Conservation (phyloP, 2,888 invertebrate genomes). For the Tryphoninae sp. region DNA sequence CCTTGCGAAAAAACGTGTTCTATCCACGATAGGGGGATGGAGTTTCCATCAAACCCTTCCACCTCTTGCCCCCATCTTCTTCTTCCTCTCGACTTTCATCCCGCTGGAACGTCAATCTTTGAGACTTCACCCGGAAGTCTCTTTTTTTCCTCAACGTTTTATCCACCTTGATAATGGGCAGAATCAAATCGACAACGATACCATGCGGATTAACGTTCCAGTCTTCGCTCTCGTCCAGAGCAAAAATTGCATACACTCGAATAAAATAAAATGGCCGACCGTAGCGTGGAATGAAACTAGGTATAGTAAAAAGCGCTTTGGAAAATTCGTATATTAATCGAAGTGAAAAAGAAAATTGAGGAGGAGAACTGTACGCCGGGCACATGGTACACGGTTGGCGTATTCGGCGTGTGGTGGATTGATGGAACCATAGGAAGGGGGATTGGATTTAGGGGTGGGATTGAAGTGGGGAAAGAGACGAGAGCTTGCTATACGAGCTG, state of each 20-base stretch:
- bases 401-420: constrained; percentile 34
- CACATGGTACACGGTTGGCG: constrained; percentile 34
- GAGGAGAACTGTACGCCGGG: constrained; percentile 22
- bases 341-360: constrained; percentile 36
- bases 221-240: too few relatives aligned
- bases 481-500: constrained; percentile 22
- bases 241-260: too few relatives aligned
- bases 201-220: too few relatives aligned
- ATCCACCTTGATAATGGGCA: background rate
- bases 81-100: constrained; percentile 25
- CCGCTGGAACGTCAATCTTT: background rate
- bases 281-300: background rate
- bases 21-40: background rate
- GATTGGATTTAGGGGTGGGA: constrained; percentile 1
- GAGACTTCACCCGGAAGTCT: background rate
- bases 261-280: too few relatives aligned
- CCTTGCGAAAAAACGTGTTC: constrained; percentile 3
- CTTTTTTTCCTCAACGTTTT: background rate
- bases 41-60: constrained; percentile 43
- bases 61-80: constrained; percentile 31
- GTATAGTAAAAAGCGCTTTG: constrained; percentile 8
- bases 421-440: constrained; percentile 24
- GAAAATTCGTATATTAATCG: constrained; percentile 58
- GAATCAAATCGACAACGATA: too few relatives aligned
- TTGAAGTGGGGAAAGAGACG: constrained; percentile 13